Evolutionary conservation across 2,113 vertebrate species (phyloP).

Genomic region (human): GRCh38 chr5:88558501-88559000

Average conservation of each 20-base stretch:
- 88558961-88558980: conserved; percentile 71
- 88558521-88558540: conserved; percentile 82
- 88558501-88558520: conserved; percentile 84
- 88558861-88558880: conserved; percentile 76
- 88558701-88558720: conserved; percentile 69
- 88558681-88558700: conserved; percentile 61
- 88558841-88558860: conserved; percentile 76
- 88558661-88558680: conserved; percentile 85
- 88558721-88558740: conserved; percentile 63
- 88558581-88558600: conserved; percentile 90
- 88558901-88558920: conserved; percentile 64
- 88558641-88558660: conserved; percentile 77
- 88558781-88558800: conserved; percentile 64
- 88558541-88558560: conserved; percentile 79
- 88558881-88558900: conserved; percentile 62
- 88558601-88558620: conserved; percentile 91
- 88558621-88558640: conserved; percentile 91
- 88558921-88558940: conserved; percentile 55
- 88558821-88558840: conserved; percentile 65
- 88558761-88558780: conserved; percentile 45
- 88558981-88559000: conserved; percentile 75
- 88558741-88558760: conserved; percentile 64
- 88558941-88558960: conserved; percentile 61
- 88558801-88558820: conserved; percentile 60
- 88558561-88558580: conserved; percentile 80